Percentiles rank a stretch among this genome's conserved stretches.
Conservation (phyloP, 2,888 invertebrate species). For the Griposia aprilina region DNA sequence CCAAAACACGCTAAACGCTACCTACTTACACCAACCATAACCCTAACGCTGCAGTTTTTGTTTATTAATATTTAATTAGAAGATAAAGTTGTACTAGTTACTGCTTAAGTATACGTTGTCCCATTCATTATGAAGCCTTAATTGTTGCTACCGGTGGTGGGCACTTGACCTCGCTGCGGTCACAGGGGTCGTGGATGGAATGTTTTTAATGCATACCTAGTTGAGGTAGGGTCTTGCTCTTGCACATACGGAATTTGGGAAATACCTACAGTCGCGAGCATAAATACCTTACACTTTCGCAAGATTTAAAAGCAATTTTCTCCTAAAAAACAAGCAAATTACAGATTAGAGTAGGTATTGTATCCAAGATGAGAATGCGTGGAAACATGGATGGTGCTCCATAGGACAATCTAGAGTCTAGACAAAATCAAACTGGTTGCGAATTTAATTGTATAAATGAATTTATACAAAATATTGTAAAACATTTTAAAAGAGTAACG, state of each 20-base stretch:
- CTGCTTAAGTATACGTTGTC: slow-evolving; percentile 69
- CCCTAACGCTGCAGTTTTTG: slow-evolving; percentile 79
- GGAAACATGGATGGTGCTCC: no score
- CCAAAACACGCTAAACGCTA: slow-evolving; percentile 50
- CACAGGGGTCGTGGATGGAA: slow-evolving; percentile 50
- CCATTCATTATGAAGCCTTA: slow-evolving; percentile 78
- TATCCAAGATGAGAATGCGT: no score
- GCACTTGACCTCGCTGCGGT: slow-evolving; percentile 67
- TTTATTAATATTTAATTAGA: slow-evolving; percentile 88
- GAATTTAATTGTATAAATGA: no score
- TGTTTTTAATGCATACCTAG: slow-evolving; percentile 46
- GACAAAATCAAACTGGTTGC: no score
- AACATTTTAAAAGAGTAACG: no score
- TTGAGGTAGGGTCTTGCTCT: slow-evolving; percentile 23
- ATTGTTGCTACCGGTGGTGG: slow-evolving; percentile 64
- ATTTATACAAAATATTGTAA: no score
- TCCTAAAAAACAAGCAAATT: no score
- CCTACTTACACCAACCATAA: slow-evolving; percentile 60
- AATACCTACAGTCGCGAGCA: not conserved
- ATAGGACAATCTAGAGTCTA: no score
- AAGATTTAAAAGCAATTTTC: not conserved
- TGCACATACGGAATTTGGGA: slow-evolving; percentile 7
- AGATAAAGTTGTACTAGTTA: slow-evolving; percentile 81
- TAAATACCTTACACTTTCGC: not conserved
- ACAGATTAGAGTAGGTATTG: no score